These are phyloP conservation scores for Centropristis striata DNA, from an alignment of 2,113 vertebrate species.

Conservation along the genomic window DNA sequence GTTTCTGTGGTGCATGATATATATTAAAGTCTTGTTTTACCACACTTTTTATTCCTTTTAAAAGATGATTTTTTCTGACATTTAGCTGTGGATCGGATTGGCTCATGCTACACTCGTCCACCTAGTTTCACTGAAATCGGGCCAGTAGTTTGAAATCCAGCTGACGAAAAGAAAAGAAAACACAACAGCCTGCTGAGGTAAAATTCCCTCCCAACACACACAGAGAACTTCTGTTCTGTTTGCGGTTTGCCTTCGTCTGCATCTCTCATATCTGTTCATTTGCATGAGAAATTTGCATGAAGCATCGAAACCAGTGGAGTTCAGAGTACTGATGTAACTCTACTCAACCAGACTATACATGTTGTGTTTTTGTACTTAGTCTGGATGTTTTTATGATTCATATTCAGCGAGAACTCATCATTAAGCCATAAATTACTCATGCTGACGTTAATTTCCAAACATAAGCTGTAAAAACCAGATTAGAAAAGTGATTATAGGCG, in stretches of 20 bases:
- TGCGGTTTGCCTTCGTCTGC: background rate
- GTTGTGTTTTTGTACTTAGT: background rate
- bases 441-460: background rate
- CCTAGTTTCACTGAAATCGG: too few relatives aligned
- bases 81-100: too few relatives aligned
- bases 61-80: too few relatives aligned
- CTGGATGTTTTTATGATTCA: background rate
- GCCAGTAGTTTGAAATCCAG: too few relatives aligned
- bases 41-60: too few relatives aligned
- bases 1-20: too few relatives aligned
- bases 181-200: too few relatives aligned
- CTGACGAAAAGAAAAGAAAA: too few relatives aligned
- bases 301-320: background rate
- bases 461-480: background rate
- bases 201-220: background rate
- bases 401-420: background rate
- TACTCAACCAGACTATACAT: background rate
- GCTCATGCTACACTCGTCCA: too few relatives aligned
- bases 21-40: too few relatives aligned
- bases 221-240: background rate
- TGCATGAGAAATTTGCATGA: constrained; percentile 15
- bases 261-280: background rate
- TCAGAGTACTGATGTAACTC: background rate
- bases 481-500: background rate
- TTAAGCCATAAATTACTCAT: background rate